A percentile compares a stretch with the other conserved stretches of the same genome.
These are phyloP conservation scores for Nanger granti DNA, from an alignment of 2,113 vertebrate species.

Conservation along the genomic window DNA sequence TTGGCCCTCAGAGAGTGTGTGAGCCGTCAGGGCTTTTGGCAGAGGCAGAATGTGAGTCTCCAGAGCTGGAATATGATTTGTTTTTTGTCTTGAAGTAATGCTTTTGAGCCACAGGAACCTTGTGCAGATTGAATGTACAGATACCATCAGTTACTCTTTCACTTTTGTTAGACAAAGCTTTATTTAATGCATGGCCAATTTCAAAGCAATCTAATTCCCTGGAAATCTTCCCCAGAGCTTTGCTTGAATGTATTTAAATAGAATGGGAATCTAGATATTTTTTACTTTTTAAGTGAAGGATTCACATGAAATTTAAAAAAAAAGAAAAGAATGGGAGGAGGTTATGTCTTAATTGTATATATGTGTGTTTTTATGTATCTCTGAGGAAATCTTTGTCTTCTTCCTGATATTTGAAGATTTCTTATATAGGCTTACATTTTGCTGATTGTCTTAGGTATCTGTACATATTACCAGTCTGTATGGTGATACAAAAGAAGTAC, in stretches of 20 bases:
- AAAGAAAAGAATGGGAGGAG: not conserved
- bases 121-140: conserved; percentile 50
- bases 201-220: conserved; percentile 51
- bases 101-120: conserved; percentile 46
- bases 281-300: conserved; percentile 16
- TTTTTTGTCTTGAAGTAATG: conserved; percentile 34
- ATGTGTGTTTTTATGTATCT: not conserved
- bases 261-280: conserved; percentile 14
- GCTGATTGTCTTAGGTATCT: not conserved
- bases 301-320: not conserved
- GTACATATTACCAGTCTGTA: not conserved
- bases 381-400: not conserved
- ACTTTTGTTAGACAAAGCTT: conserved; percentile 57
- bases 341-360: not conserved
- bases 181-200: conserved; percentile 61
- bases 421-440: not conserved
- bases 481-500: not conserved
- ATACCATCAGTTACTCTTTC: conserved; percentile 54
- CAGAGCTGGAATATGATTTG: not conserved
- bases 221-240: conserved; percentile 41
- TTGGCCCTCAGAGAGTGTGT: not conserved
- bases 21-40: conserved; percentile 9
- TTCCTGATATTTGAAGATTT: conserved; percentile 6
- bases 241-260: conserved; percentile 31
- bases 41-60: not conserved